Conservation (phyloP, 2,797 vertebrate species). For the Otolemur crassicaudatus region DNA sequence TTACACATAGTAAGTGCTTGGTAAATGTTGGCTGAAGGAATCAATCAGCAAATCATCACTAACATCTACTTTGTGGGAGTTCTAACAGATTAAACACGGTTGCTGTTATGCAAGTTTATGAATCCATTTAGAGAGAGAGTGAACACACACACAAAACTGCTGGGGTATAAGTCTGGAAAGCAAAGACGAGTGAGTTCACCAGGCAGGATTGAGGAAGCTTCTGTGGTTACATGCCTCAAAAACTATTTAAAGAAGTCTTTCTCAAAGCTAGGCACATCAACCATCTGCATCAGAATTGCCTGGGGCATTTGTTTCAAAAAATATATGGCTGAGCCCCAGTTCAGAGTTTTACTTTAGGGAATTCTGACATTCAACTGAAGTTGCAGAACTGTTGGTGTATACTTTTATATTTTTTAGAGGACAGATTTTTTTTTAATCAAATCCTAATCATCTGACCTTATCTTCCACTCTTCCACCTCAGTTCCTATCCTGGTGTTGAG, state of each 20-base stretch:
- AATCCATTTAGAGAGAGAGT: background rate
- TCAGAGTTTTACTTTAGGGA: background rate
- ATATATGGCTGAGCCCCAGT: background rate
- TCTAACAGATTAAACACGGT: background rate
- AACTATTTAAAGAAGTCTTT: background rate
- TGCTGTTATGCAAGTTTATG: background rate
- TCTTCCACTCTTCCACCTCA: too few species aligned
- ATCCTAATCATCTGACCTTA: background rate
- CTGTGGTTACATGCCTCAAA: background rate
- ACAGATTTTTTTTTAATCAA: background rate
- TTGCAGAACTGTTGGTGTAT: background rate
- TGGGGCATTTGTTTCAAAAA: background rate
- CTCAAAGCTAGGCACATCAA: background rate
- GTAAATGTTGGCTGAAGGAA: constrained; percentile 35
- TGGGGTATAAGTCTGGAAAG: background rate
- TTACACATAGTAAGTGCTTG: background rate
- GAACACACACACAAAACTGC: background rate
- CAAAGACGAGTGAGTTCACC: background rate
- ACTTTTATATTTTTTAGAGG: background rate
- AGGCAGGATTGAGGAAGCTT: background rate
- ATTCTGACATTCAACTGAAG: background rate
- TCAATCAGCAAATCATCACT: background rate
- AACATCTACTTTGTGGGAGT: background rate
- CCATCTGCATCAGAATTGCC: background rate
- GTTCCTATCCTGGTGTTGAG: background rate